Evolutionary conservation across 2,888 invertebrate species (phyloP), one percentile per base, ranked within the genome.

Genomic region (Drepanosiphum platanoidis): DNA sequence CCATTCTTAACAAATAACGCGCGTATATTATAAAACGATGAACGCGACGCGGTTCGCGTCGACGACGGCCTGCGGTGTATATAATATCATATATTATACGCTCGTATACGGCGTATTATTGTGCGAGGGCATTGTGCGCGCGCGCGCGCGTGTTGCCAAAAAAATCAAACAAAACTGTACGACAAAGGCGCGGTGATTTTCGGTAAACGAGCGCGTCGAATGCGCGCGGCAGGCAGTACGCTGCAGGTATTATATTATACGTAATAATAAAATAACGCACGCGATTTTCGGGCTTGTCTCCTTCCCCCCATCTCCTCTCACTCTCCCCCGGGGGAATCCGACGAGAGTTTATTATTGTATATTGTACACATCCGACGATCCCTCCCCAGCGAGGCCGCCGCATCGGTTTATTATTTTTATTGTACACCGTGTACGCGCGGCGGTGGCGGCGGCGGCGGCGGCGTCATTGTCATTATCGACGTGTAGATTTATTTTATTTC

Each of bases 111-210:
- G 61, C n/a, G 27, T 61, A 18, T 27, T 11, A 52, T 18, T 4
- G 27, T 27, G 27, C 61, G 11, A 61, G 22, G n/a, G 1, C 61
- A n/a, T n/a, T n/a, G 27, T 27, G 15, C 2, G 15, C 13, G 15
- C n/a, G 39, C 18, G 36, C n/a, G 39, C 36, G 36, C 72, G 74
- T 74, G 74, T 52, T 34, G 30, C 74, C 32, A 52, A 74, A 52
- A 74, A 74, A 74, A 74, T 36, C 75, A n/a, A 58, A 75, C n/a
- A n/a, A n/a, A n/a, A n/a, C n/a, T n/a, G n/a, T n/a, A n/a, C 58
- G 32, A 75, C 32, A 74, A 74, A 11, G 9, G 30, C n/a, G 8
- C 3, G 46, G 18, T 18, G 42, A 30, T 72, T 72, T 46, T 46
- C 30, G 72, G 30, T 72, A 39, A 72, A 42, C n/a, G n/a, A n/a